These are phyloP conservation scores for Coelopa pilipes DNA, from an alignment of 2,888 invertebrate genomes.

Conservation along the genomic window DNA sequence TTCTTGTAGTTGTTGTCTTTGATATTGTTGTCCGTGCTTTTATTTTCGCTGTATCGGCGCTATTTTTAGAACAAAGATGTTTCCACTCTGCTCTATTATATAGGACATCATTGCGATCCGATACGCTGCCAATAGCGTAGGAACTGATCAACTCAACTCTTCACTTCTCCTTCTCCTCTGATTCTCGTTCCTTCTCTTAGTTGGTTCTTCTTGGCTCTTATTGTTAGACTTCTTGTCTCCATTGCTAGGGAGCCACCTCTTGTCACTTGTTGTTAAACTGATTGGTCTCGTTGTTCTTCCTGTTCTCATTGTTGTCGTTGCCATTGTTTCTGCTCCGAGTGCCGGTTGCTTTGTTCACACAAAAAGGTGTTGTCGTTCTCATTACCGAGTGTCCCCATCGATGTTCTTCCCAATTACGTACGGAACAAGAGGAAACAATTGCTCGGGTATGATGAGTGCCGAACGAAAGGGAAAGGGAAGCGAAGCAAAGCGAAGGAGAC, in stretches of 20 bases:
- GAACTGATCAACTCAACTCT: too few relatives aligned
- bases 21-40: not conserved
- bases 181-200: too few relatives aligned
- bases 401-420: too few relatives aligned
- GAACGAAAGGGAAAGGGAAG: not conserved
- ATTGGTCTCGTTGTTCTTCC: too few relatives aligned
- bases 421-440: not conserved
- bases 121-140: not conserved
- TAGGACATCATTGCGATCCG: slow-evolving; percentile 16
- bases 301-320: too few relatives aligned
- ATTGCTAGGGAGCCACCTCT: too few relatives aligned
- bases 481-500: not conserved
- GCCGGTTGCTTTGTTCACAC: not conserved
- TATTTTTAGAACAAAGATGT: not conserved
- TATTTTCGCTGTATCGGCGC: not conserved
- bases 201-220: too few relatives aligned
- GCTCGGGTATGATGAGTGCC: not conserved
- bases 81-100: not conserved
- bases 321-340: too few relatives aligned
- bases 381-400: too few relatives aligned
- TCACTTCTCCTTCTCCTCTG: too few relatives aligned
- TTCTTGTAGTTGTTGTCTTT: not conserved
- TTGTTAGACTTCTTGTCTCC: too few relatives aligned
- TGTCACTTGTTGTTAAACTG: too few relatives aligned
- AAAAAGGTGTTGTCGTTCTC: not conserved